Conservation (phyloP, 1,140 invertebrate genomes). For the Dendrolimus kikuchii region DNA sequence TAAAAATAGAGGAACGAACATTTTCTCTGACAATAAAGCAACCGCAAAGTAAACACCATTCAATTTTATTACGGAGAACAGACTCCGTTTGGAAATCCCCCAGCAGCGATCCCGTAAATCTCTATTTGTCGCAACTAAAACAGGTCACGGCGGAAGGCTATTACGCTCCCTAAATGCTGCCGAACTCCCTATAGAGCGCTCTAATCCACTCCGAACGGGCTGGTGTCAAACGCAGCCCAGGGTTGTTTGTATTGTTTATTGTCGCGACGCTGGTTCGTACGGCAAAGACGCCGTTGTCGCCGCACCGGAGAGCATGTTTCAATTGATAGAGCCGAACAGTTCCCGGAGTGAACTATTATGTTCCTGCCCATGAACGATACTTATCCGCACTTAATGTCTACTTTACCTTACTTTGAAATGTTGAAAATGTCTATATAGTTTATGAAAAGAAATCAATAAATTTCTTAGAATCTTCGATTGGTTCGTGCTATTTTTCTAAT, state of each 20-base stretch:
- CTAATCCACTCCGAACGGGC: conserved; percentile 67
- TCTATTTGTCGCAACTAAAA: conserved; percentile 71
- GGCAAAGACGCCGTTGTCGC: conserved; percentile 48
- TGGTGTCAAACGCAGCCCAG: conserved; percentile 68
- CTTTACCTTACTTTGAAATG: conserved; percentile 11
- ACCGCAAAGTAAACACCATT: conserved; percentile 62
- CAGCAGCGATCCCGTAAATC: conserved; percentile 64
- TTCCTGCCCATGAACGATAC: conserved; percentile 29
- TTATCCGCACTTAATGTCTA: conserved; percentile 32
- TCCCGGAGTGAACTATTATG: conserved; percentile 38
- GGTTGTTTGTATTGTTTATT: conserved; percentile 72
- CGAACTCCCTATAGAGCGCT: conserved; percentile 64
- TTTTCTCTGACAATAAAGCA: conserved; percentile 34
- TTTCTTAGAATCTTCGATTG: no score
- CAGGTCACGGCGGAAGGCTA: conserved; percentile 68
- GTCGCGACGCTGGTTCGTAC: conserved; percentile 52
- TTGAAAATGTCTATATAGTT: no score
- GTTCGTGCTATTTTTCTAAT: no score
- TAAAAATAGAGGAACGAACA: conserved; percentile 15
- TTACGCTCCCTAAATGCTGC: conserved; percentile 68
- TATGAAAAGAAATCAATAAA: no score
- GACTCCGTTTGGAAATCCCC: conserved; percentile 47
- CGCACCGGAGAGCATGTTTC: conserved; percentile 42
- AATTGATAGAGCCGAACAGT: conserved; percentile 48
- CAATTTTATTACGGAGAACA: conserved; percentile 61